Conservation (phyloP, 1,140 invertebrate species). For the Aphaenogaster rudis region DNA sequence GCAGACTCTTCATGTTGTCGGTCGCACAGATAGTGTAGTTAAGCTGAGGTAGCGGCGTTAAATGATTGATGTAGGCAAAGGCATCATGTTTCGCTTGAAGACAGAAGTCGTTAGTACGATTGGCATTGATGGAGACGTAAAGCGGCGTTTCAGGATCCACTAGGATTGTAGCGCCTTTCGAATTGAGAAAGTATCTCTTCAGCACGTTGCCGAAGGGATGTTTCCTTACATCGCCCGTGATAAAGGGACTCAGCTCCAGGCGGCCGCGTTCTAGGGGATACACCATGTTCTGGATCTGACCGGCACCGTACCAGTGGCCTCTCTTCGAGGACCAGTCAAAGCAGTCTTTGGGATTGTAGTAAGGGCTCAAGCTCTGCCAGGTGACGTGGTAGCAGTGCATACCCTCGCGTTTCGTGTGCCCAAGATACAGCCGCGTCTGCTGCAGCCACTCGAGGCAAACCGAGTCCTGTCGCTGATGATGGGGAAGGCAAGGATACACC, state of each 20-base stretch:
- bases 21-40: slow-evolving; percentile 95
- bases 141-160: slow-evolving; percentile 93
- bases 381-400: slow-evolving; percentile 93
- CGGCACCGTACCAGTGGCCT: slow-evolving; percentile 94
- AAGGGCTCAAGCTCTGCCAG: slow-evolving; percentile 91
- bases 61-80: slow-evolving; percentile 92
- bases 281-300: slow-evolving; percentile 91
- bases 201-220: slow-evolving; percentile 94
- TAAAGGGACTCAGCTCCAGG: slow-evolving; percentile 92
- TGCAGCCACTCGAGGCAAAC: slow-evolving; percentile 94
- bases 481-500: slow-evolving; percentile 91
- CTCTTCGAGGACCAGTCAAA: slow-evolving; percentile 91
- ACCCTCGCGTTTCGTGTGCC: slow-evolving; percentile 87
- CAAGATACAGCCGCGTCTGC: slow-evolving; percentile 91
- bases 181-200: slow-evolving; percentile 94
- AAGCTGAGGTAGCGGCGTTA: slow-evolving; percentile 89
- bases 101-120: slow-evolving; percentile 90
- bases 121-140: slow-evolving; percentile 91
- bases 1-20: slow-evolving; percentile 92
- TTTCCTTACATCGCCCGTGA: slow-evolving; percentile 93
- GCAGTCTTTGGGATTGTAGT: slow-evolving; percentile 92
- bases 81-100: slow-evolving; percentile 92
- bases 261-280: slow-evolving; percentile 93
- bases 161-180: slow-evolving; percentile 93
- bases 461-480: slow-evolving; percentile 87